Base-by-base conservation (phyloP, 2,888 invertebrate species). In the Tanytarsus gracilentus region DNA sequence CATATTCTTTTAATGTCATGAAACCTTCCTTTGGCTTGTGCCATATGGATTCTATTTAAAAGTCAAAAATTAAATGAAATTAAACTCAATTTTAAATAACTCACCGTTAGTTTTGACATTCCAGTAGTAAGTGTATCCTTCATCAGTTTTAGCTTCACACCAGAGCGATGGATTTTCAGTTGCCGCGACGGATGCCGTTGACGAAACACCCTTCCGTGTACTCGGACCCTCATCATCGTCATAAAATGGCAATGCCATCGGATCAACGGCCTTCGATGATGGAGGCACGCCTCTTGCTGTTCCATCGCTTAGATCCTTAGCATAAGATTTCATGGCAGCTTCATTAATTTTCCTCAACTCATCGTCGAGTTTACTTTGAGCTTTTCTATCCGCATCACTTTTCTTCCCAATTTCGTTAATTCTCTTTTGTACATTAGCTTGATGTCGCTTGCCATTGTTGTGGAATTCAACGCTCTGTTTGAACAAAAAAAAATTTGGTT, bases 401-500 rank as follows among this genome's bases (percentile, higher is more conserved):
- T 85, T 87, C 68, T 88, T 90, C 63, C 85, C 84, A 63, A 95
- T 90, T 65, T 86, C 85, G 64, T 86, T 84, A 64, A 97, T 82
- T 63, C 86, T 84, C 69, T 88, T 88, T 62, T 86, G 84, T 26
- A 96, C 93, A 82, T 87, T 93, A 70, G 90, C 87, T 70, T 95
- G 88, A 73, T 97, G 96, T 27, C 88, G 78, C 69, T 89, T 88
- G 5, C 96, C 96, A 76, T 85, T 86, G 74, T 96, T 96, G 71
- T 97, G 96, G 69, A 94, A 95, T 64, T 93, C 88, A 68, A 94
- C 81, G 69, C 95, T 96, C 91, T 92, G 72, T 39, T 78, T 14
- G 6, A 77, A 50, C 51, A 25, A 60, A 25, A 48, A 50, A 39
- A 40, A 33, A 14, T 30, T 51, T 40, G 39, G 14, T 44, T 44